A percentile compares a stretch with the other conserved stretches of the same genome.
phyloP scores from a whole-genome alignment of 2,797 vertebrate genomes.

The Bradypus variegatus region DNA sequence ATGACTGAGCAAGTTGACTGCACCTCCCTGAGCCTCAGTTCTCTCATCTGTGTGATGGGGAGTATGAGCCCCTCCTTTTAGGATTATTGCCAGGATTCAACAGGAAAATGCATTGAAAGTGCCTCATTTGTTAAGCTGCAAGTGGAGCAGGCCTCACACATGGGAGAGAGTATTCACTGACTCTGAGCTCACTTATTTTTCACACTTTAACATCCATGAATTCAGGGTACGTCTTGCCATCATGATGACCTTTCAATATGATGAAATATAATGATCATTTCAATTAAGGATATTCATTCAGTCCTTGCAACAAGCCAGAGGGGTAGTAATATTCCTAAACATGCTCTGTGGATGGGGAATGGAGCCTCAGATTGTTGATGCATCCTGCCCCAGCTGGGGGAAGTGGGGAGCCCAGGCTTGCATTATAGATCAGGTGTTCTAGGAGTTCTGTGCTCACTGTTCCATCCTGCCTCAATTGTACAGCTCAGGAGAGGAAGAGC shows the following conservation, averaged over 20 bases:
- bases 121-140: rapidly evolving
- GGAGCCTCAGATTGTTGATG: rapidly evolving
- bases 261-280: background rate
- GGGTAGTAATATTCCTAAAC: background rate
- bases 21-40: background rate
- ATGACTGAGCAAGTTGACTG: background rate
- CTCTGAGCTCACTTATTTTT: background rate
- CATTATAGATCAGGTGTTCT: rapidly evolving
- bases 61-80: background rate
- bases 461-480: background rate
- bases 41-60: background rate
- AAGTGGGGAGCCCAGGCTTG: no score
- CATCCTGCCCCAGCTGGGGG: background rate
- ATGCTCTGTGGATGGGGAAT: background rate
- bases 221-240: background rate
- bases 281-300: background rate
- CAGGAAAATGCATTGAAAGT: background rate
- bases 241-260: background rate
- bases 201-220: background rate
- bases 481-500: background rate
- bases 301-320: background rate
- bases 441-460: no score
- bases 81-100: background rate
- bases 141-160: rapidly evolving
- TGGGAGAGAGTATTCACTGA: background rate